phyloP scores from a whole-genome alignment of 2,113 vertebrate genomes.

The Leptocoma aspasia region DNA sequence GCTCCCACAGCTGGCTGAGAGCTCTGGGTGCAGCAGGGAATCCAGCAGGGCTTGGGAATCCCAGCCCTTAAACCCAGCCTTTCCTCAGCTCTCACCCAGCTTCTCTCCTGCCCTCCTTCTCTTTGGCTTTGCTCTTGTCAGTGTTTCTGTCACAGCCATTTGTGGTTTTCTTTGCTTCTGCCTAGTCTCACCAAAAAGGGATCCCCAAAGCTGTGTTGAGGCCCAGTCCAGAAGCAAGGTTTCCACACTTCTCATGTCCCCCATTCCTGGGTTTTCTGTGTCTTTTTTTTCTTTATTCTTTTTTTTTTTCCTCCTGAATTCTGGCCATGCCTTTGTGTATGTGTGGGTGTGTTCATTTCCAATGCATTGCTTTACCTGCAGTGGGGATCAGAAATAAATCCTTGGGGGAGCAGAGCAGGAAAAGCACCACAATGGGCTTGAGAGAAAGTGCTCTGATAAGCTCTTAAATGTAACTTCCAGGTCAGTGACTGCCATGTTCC shows the following conservation, averaged over 20 bases:
- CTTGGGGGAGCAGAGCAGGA: neutral
- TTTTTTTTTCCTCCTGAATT: neutral
- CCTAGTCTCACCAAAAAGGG: neutral
- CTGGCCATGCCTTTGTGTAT: neutral
- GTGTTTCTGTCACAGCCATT: neutral
- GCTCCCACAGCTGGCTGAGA: neutral
- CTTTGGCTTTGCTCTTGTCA: neutral
- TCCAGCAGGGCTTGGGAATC: neutral
- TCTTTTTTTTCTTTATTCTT: accelerated
- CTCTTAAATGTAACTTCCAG: neutral
- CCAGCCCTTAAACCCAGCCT: neutral
- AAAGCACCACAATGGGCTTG: constrained; percentile 2
- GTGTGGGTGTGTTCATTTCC: neutral
- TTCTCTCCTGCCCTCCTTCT: neutral
- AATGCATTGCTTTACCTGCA: neutral
- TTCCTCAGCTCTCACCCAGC: neutral
- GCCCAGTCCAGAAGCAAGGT: neutral
- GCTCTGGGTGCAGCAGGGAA: neutral
- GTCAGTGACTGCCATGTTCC: neutral
- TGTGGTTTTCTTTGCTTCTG: neutral
- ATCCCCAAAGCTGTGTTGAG: neutral
- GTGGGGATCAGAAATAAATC: neutral
- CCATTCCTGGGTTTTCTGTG: neutral
- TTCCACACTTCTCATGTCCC: neutral
- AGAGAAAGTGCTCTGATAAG: neutral